Conservation (phyloP, 2,113 vertebrate species). For the Podarcis cretensis region DNA sequence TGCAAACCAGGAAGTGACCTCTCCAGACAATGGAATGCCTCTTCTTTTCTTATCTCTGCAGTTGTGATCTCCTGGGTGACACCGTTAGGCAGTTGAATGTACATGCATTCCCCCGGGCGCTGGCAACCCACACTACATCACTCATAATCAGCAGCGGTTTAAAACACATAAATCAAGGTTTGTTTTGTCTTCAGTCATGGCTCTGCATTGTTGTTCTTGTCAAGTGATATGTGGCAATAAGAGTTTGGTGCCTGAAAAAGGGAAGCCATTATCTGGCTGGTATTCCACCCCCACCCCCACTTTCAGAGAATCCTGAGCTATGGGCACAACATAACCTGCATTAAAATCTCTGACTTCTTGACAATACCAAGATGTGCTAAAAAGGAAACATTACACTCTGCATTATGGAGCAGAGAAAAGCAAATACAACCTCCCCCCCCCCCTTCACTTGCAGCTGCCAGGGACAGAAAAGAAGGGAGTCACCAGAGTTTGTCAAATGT, state of each 20-base stretch:
- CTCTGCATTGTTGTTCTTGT: background rate
- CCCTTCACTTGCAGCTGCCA: background rate
- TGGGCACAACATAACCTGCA: slow-evolving; percentile 39
- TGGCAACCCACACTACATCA: too few relatives aligned
- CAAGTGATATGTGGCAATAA: background rate
- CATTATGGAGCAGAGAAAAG: slow-evolving; percentile 13
- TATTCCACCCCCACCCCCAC: background rate
- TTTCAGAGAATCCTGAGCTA: slow-evolving; percentile 27
- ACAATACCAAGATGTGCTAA: slow-evolving; percentile 16
- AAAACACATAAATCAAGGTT: background rate
- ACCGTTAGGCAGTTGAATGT: too few relatives aligned
- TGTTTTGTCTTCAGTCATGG: background rate
- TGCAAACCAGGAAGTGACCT: too few relatives aligned
- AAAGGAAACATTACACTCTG: slow-evolving; percentile 14
- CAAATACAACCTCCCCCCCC: background rate
- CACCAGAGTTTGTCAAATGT: background rate
- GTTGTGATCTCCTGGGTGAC: too few relatives aligned
- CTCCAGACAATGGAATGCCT: too few relatives aligned
- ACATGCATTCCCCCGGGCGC: too few relatives aligned
- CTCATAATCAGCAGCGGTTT: background rate
- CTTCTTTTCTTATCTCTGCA: too few relatives aligned
- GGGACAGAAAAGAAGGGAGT: background rate
- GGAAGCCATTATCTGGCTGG: slow-evolving; percentile 30
- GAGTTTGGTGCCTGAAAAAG: slow-evolving; percentile 46
- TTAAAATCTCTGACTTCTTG: slow-evolving; percentile 23